Percentiles rank a stretch among this genome's conserved stretches.
Conservation (phyloP, 2,113 vertebrate species). For the Bagarius yarrelli region DNA sequence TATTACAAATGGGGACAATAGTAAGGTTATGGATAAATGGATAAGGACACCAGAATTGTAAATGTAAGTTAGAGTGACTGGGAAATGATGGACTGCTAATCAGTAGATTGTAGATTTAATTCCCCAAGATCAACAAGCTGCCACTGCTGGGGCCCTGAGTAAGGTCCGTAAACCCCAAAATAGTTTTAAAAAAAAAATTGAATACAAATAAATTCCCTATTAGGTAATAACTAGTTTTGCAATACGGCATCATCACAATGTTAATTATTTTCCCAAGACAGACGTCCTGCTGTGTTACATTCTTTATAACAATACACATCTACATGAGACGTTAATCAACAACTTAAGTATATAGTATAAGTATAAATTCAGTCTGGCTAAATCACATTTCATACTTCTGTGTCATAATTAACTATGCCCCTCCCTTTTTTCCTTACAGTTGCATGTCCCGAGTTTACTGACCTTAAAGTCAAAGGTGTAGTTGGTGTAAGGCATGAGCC, state of each 20-base stretch:
- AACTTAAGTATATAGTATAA: too few species aligned
- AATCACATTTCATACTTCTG: not conserved
- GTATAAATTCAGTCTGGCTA: not conserved
- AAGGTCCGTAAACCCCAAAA: too few species aligned
- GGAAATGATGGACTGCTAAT: too few species aligned
- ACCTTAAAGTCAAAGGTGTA: constrained; percentile 98
- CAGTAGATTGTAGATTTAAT: too few species aligned
- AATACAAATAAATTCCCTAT: too few species aligned
- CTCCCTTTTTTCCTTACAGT: not conserved
- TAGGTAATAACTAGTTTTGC: not conserved
- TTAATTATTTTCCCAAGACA: not conserved
- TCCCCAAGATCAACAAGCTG: too few species aligned
- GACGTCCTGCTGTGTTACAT: not conserved
- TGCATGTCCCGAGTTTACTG: constrained; percentile 8
- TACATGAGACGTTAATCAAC: not conserved
- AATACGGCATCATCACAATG: not conserved
- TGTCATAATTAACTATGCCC: not conserved
- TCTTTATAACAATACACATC: not conserved
- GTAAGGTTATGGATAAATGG: too few species aligned
- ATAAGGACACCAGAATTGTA: too few species aligned
- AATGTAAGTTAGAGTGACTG: too few species aligned
- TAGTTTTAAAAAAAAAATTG: too few species aligned
- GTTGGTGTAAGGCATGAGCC: constrained; percentile 98
- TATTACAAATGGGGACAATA: too few species aligned
- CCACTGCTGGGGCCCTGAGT: too few species aligned